Base-by-base conservation (phyloP, 2,888 invertebrate species). In the Caenorhabditis imperialis region DNA sequence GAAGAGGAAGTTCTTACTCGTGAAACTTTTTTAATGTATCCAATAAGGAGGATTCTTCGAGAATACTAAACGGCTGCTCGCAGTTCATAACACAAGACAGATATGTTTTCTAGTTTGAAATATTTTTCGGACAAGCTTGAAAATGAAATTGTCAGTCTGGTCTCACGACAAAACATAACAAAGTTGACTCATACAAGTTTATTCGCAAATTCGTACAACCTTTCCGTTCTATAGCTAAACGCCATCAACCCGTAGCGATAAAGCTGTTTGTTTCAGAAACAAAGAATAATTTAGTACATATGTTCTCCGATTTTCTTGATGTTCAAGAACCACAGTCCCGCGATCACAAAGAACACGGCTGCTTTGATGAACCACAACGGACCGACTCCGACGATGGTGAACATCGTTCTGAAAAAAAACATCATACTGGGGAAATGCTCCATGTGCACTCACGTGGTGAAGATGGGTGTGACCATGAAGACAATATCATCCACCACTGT, bases 401-500 rank as follows among this genome's bases (percentile, higher is more conserved):
- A 70, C 50, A 70, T 40, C 7, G 70, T 61, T 37, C 70, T 70
- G 55, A 27, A 70, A 70, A 27, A 38, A 18, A 4, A 1, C 7
- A 27, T 0, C 8, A 18, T 10, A 20, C 3, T 14, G 30, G 35
- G 30, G 10, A 27, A 12, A 4, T 6, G 16, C 23, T 47, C 10
- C 14, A 14, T 25, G 3, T 8, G 1, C 10, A 7, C 74, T 65
- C 27, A 77, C 77, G 77, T 67, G 14, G 77, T 65, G 53, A 77
- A 79, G 16, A 79, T 25, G 10, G 79, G 79, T 7, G 77, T 77
- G 6, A 77, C 22, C 47, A 79, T 70, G 33, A 70, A 73, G 6
- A 79, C 65, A 33, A 77, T 53, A 55, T 79, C 79, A 12, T 79
- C 79, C 10, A 77, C 73, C 3, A 75, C 74, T 2, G 72, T 67